Evolutionary conservation across 2,113 vertebrate species (phyloP).

Genomic region (Xiphophorus maculatus): DNA sequence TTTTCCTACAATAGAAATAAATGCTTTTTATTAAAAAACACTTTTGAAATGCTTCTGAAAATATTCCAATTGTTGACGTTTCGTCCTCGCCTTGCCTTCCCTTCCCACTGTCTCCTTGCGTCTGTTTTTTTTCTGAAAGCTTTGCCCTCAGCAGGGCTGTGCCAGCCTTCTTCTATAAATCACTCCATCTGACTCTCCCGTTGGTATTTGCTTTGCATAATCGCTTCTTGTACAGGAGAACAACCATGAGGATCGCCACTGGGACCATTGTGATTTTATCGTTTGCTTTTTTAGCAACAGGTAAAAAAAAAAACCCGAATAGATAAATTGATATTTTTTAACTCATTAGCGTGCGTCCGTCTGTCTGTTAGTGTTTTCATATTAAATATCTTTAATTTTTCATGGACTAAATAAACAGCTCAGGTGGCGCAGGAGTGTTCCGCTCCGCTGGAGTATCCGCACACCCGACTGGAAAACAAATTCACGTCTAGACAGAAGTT

Average conservation of each 20-base stretch:
- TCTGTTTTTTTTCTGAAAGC: background rate
- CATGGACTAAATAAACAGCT: constrained; percentile 4
- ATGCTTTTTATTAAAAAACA: background rate
- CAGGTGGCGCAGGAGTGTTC: constrained; percentile 14
- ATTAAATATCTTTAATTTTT: background rate
- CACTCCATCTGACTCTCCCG: background rate
- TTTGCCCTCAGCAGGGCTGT: constrained; percentile 5
- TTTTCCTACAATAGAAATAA: background rate
- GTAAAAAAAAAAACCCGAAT: constrained; percentile 36
- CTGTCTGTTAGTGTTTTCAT: background rate
- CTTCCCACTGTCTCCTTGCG: background rate
- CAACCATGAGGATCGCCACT: constrained; percentile 27
- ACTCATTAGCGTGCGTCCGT: too few species aligned
- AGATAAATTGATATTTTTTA: background rate
- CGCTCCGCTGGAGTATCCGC: constrained; percentile 11
- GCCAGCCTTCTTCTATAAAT: constrained; percentile 44
- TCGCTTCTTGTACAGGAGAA: background rate
- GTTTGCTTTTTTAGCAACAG: constrained; percentile 23
- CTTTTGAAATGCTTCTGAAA: background rate
- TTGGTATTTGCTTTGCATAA: background rate
- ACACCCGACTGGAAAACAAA: background rate
- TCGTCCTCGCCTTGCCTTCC: background rate
- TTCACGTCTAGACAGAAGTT: constrained; percentile 19
- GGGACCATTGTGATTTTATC: constrained; percentile 29
- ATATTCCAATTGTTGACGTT: background rate